Evolutionary conservation across 2,113 vertebrate genomes (phyloP).

Genomic region (Myotis davidii): DNA sequence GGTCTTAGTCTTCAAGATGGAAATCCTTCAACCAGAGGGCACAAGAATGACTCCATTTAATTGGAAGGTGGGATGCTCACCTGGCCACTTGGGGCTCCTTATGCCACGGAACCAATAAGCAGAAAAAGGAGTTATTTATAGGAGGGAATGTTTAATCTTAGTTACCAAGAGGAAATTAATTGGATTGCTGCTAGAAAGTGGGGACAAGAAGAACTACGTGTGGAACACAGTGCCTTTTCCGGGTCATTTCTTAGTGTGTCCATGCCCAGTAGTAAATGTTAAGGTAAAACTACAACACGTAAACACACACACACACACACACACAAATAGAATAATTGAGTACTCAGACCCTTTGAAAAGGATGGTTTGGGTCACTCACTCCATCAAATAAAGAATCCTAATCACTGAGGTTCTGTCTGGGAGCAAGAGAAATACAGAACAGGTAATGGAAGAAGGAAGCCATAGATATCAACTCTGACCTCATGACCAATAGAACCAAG

Average conservation of each 20-base stretch:
- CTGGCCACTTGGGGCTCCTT: not conserved
- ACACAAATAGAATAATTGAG: not conserved
- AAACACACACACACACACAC: not conserved
- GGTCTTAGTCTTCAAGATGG: not conserved
- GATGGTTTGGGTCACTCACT: not conserved
- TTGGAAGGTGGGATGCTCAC: not conserved
- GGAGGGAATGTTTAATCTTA: not conserved
- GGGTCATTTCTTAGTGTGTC: not conserved
- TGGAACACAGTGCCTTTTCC: not conserved
- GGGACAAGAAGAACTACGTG: not conserved
- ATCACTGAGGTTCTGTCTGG: not conserved
- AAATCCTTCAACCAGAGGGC: not conserved
- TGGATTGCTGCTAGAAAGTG: not conserved
- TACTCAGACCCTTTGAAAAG: not conserved
- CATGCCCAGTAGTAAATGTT: not conserved
- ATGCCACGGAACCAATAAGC: not conserved
- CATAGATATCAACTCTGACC: not conserved
- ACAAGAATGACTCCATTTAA: not conserved
- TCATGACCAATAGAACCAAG: not conserved
- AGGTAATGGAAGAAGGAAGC: not conserved
- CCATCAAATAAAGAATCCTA: not conserved
- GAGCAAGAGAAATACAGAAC: not conserved
- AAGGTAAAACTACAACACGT: not conserved
- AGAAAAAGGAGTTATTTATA: not conserved
- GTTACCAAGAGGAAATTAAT: not conserved